Evolutionary conservation across 2,113 vertebrate genomes (phyloP).

Genomic region (Corydoras sp.): DNA sequence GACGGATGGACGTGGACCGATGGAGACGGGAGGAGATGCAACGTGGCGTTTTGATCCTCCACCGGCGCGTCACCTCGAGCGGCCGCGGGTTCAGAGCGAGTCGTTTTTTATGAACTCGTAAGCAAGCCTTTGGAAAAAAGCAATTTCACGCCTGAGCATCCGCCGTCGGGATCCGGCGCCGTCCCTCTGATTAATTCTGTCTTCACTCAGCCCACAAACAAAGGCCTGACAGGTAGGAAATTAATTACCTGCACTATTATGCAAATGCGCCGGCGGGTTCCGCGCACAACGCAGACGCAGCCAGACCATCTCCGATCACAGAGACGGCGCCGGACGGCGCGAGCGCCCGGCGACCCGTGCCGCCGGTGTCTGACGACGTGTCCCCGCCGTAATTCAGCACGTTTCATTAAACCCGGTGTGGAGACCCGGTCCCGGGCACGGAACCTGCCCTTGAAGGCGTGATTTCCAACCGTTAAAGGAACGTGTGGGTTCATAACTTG

Average conservation of each 20-base stretch:
- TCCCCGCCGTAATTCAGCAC: slow-evolving; percentile 13
- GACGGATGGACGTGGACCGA: neutral
- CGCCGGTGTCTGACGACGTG: neutral
- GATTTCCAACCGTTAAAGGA: slow-evolving; percentile 1
- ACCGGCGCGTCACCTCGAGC: slow-evolving; percentile 33
- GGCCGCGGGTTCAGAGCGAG: slow-evolving; percentile 38
- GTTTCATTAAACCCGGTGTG: slow-evolving; percentile 17
- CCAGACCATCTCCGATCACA: slow-evolving; percentile 15
- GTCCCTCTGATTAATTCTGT: slow-evolving; percentile 44
- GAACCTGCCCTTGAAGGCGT: neutral
- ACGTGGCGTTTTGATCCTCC: slow-evolving; percentile 14
- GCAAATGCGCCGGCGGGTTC: slow-evolving; percentile 43
- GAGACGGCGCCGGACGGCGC: slow-evolving; percentile 1
- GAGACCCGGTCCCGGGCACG: neutral
- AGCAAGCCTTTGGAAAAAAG: slow-evolving; percentile 44
- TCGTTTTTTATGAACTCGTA: slow-evolving; percentile 46
- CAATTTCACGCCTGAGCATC: slow-evolving; percentile 52
- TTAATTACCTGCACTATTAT: slow-evolving; percentile 49
- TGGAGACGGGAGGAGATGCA: slow-evolving; percentile 11
- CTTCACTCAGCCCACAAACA: slow-evolving; percentile 38
- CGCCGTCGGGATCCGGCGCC: slow-evolving; percentile 30
- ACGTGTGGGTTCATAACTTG: no score
- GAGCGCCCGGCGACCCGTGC: neutral
- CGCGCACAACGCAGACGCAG: neutral
- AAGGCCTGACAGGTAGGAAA: slow-evolving; percentile 45